Percentiles rank a stretch among this genome's conserved stretches.
Conservation (phyloP, 2,113 vertebrate species). For the Psammodynastes pulverulentus region DNA sequence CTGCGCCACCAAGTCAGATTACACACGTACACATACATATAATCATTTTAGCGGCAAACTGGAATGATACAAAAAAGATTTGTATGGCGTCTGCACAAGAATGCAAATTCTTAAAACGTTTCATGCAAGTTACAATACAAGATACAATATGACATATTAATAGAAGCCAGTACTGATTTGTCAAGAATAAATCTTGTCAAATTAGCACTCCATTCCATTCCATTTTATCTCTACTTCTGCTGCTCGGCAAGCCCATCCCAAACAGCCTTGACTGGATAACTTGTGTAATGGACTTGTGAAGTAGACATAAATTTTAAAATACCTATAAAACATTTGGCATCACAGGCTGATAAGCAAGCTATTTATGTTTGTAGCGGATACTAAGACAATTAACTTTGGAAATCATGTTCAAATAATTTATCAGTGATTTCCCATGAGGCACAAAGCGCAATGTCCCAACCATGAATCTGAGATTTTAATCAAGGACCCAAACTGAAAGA, state of each 20-base stretch:
- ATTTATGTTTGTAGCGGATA: background rate
- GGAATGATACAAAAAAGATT: background rate
- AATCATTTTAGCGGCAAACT: background rate
- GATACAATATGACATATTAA: background rate
- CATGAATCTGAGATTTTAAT: background rate
- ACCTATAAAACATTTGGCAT: background rate
- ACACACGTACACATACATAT: background rate
- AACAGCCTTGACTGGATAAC: background rate
- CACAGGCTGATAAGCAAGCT: background rate
- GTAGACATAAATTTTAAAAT: background rate
- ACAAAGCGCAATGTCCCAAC: background rate
- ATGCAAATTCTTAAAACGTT: background rate
- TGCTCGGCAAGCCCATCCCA: background rate
- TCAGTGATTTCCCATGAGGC: background rate
- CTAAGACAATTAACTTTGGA: background rate
- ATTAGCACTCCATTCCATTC: background rate
- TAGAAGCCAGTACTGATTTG: background rate
- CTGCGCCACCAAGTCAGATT: too few species aligned
- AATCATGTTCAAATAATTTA: background rate
- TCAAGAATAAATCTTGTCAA: background rate
- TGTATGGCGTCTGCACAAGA: background rate
- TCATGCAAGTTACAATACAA: background rate
- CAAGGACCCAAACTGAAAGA: background rate
- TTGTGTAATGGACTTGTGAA: background rate
- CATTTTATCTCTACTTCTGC: background rate